Base-by-base conservation (phyloP, 1,140 invertebrate genomes). In the Neodiprion lecontei region DNA sequence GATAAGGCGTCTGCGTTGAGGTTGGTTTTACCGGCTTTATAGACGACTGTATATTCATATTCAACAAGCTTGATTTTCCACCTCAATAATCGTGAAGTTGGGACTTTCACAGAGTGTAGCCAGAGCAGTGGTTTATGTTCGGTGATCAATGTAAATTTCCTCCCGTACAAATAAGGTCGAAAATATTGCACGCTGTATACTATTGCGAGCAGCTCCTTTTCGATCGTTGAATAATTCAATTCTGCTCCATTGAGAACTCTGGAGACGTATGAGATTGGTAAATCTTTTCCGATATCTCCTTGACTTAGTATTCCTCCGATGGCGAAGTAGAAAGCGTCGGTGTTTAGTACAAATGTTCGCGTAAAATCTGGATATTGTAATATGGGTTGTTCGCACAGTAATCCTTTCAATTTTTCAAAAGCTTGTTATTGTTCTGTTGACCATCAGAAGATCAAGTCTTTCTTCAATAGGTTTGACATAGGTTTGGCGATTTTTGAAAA, bases 41-140 rank as follows among this genome's bases (percentile, higher is more conserved):
- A 80, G 10, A 68, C 28, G n/a, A 89, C 80, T 70, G 83, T 70
- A 75, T 83, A 84, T 50, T 85, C 75, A 77, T 84, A 89, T 48
- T 83, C 78, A 76, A 82, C 79, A 17, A 89, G 69, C 69, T 76
- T 68, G 10, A 87, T 47, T 28, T 79, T 67, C 88, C 87, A 89
- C 69, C 85, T 72, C 0, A 80, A 75, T 10, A 89, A 71, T 73
- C 85, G 61, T 68, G 78, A 78, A 0, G 69, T 78, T 12, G 80
- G 78, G 65, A 86, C 81, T 76, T 84, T 87, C 0, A 84, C 78
- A 7, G 78, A 78, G 9, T 78, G 74, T 3, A 89, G 72, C 80
- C 82, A 89, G 23, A 68, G 70, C 12, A 88, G 75, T 2, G 84
- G 80, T 67, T 80, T 79, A 68, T 89, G 86, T 70, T 67, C 72